Percentiles rank a stretch among this genome's conserved stretches.
Evolutionary conservation across 1,140 invertebrate genomes (phyloP).

Genomic region (Streblospio benedicti): DNA sequence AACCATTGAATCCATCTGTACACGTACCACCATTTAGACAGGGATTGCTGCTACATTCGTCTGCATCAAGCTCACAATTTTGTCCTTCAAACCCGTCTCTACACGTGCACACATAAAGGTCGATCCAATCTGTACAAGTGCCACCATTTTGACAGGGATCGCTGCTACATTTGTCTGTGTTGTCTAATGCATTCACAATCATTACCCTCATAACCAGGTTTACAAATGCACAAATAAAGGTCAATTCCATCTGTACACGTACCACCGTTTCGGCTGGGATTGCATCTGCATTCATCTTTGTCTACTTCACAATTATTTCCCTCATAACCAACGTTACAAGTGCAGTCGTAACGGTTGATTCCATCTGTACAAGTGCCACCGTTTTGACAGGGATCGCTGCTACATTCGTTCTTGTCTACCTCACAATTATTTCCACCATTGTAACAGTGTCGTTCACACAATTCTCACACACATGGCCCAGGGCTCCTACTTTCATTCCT

Average conservation of each 20-base stretch:
- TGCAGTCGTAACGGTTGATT: conserved; percentile 10
- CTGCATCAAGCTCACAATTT: conserved; percentile 14
- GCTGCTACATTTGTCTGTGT: conserved; percentile 6
- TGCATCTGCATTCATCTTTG: background rate
- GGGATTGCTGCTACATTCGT: too few relatives aligned
- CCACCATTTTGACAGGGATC: conserved; percentile 21
- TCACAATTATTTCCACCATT: too few relatives aligned
- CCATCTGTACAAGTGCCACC: background rate
- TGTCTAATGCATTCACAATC: too few relatives aligned
- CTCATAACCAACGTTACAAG: background rate
- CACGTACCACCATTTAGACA: conserved; percentile 2
- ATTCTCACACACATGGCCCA: too few relatives aligned
- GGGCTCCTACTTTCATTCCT: too few relatives aligned
- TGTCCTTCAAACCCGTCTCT: conserved; percentile 24
- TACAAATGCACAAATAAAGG: background rate
- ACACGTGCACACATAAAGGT: conserved; percentile 23
- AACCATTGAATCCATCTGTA: too few relatives aligned
- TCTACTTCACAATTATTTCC: conserved; percentile 4
- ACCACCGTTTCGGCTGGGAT: background rate
- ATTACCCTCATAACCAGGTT: too few relatives aligned
- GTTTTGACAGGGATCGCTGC: background rate
- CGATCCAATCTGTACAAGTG: conserved; percentile 16
- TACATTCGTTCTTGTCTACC: background rate
- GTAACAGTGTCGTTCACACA: too few relatives aligned
- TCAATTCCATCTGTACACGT: background rate